A percentile compares a stretch with the other conserved stretches of the same genome.
phyloP scores from a whole-genome alignment of 2,797 vertebrate genomes.

The Xiphophorus birchmanni region DNA sequence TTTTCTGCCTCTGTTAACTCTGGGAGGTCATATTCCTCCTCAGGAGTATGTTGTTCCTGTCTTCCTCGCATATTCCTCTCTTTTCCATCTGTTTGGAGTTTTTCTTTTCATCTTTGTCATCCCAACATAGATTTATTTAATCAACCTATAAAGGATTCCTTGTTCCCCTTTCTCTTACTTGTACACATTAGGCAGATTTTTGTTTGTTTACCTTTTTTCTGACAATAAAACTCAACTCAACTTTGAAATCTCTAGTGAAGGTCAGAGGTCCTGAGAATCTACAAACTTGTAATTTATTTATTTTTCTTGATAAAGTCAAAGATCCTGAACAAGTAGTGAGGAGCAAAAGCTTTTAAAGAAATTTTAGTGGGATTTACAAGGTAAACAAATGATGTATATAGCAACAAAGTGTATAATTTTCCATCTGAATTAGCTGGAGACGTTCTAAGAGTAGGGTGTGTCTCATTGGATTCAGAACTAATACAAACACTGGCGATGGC shows the following conservation, averaged over 20 bases:
- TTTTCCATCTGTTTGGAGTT: constrained; percentile 76
- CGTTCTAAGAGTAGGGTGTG: too few species aligned
- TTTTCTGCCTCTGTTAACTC: constrained; percentile 69
- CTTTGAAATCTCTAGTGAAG: not conserved
- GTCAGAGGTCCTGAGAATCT: not conserved
- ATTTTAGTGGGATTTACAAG: too few species aligned
- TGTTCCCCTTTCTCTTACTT: constrained; percentile 62
- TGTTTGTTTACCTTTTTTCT: constrained; percentile 33
- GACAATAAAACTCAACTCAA: constrained; percentile 13
- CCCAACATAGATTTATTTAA: constrained; percentile 63
- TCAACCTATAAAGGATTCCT: constrained; percentile 67
- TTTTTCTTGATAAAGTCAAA: not conserved
- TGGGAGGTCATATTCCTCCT: constrained; percentile 71
- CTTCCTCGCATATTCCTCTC: constrained; percentile 14
- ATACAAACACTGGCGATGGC: not conserved
- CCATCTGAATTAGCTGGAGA: too few species aligned
- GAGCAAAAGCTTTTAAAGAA: not conserved
- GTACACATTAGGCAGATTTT: constrained; percentile 34
- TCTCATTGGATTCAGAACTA: too few species aligned
- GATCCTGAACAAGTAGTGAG: not conserved
- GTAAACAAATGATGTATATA: not conserved
- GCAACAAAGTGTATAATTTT: not conserved
- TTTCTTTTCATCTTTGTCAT: constrained; percentile 79
- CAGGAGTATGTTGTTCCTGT: constrained; percentile 45
- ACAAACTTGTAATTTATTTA: not conserved